phyloP scores from a whole-genome alignment of 2,888 invertebrate genomes.

The Drosophila kokeensis region DNA sequence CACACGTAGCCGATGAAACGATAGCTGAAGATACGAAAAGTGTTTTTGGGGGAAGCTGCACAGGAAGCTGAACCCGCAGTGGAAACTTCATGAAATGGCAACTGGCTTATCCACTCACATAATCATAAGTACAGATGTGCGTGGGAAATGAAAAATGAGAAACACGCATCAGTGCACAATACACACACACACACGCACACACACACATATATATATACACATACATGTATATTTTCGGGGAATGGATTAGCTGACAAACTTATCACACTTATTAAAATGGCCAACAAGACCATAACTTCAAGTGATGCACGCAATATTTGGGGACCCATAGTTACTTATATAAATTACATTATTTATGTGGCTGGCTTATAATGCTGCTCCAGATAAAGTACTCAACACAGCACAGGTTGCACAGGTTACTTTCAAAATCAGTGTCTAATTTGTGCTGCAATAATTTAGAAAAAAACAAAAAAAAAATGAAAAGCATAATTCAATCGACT shows the following conservation, averaged over 20 bases:
- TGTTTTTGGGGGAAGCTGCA: conserved; percentile 12
- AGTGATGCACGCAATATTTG: conserved; percentile 4
- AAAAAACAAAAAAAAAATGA: background rate
- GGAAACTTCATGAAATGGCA: conserved; percentile 41
- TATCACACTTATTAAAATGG: conserved; percentile 13
- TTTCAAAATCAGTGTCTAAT: background rate
- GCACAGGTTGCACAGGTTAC: background rate
- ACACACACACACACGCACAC: background rate
- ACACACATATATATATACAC: background rate
- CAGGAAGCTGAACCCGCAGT: conserved; percentile 30
- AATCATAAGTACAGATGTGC: conserved; percentile 29
- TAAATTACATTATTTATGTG: conserved; percentile 10
- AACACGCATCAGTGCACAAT: conserved; percentile 11
- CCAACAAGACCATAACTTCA: conserved; percentile 5
- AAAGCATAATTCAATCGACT: background rate
- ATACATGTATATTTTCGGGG: background rate
- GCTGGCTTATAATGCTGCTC: background rate
- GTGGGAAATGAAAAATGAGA: conserved; percentile 20
- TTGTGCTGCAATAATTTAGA: background rate
- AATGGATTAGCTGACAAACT: conserved; percentile 18
- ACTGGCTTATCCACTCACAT: conserved; percentile 46
- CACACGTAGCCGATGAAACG: background rate
- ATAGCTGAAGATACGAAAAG: conserved; percentile 17
- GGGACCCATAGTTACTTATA: background rate
- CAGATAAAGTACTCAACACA: background rate